These are phyloP conservation scores for Ctenochaetus hawaiiensis DNA, from an alignment of 2,797 vertebrate species.

Conservation along the genomic window DNA sequence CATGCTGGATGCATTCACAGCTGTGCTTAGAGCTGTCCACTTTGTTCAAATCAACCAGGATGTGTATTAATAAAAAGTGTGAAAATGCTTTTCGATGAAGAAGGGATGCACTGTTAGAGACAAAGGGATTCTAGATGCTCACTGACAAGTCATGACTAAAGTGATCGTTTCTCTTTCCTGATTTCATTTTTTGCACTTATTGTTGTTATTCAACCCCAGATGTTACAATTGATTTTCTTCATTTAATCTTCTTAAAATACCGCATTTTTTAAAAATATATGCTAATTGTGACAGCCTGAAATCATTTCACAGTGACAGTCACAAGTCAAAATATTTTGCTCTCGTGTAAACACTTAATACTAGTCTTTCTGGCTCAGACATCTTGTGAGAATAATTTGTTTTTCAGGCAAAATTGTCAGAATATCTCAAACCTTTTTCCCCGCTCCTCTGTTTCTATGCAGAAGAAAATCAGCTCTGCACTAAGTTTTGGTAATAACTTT, in stretches of 20 bases:
- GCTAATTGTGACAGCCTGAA: not conserved
- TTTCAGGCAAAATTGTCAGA: slow-evolving; percentile 9
- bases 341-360: slow-evolving; percentile 10
- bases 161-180: slow-evolving; percentile 19
- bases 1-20: no score
- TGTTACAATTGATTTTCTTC: slow-evolving; percentile 1
- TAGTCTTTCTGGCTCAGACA: slow-evolving; percentile 8
- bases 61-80: no score
- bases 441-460: slow-evolving; percentile 28
- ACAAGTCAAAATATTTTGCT: slow-evolving; percentile 18
- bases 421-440: slow-evolving; percentile 9
- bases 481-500: slow-evolving; percentile 22
- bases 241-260: slow-evolving; percentile 13
- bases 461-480: slow-evolving; percentile 3
- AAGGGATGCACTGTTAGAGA: slow-evolving; percentile 14
- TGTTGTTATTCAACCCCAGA: slow-evolving; percentile 5
- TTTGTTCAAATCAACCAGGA: no score
- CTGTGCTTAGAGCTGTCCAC: no score
- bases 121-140: slow-evolving; percentile 22
- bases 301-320: not conserved
- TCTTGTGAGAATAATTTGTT: slow-evolving; percentile 19
- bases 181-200: slow-evolving; percentile 8
- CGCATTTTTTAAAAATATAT: slow-evolving; percentile 9
- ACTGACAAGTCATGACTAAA: slow-evolving; percentile 19
- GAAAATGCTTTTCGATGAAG: slow-evolving; percentile 7